These are phyloP conservation scores for Hartigia nigra DNA, from an alignment of 2,888 invertebrate genomes.

Conservation along the genomic window DNA sequence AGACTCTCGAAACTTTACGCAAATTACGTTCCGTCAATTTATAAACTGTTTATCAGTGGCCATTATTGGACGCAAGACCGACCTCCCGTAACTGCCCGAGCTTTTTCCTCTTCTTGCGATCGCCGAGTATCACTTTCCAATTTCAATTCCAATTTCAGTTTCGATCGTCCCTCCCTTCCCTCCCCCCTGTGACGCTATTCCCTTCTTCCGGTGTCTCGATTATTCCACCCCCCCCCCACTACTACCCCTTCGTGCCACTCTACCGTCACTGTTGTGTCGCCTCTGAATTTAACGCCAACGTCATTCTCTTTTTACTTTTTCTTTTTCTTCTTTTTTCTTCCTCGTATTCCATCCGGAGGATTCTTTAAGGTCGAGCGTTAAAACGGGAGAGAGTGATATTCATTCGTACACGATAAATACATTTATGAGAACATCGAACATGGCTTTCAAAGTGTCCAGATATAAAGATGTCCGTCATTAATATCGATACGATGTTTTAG, in stretches of 20 bases:
- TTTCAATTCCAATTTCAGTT: slow-evolving; percentile 46
- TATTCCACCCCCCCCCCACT: slow-evolving; percentile 12
- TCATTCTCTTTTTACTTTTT: not conserved
- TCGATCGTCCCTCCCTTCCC: slow-evolving; percentile 17
- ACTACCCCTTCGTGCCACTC: not conserved
- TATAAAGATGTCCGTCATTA: not conserved
- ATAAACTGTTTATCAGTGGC: slow-evolving; percentile 5
- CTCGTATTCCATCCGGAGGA: not conserved
- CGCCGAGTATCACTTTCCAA: slow-evolving; percentile 38
- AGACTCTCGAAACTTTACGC: not conserved
- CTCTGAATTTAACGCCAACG: not conserved
- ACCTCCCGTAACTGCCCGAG: not conserved
- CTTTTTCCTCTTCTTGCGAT: not conserved
- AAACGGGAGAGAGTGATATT: not conserved
- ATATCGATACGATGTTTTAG: not conserved
- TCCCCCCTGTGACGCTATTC: not conserved
- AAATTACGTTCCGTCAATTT: slow-evolving; percentile 11
- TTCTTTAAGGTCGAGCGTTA: not conserved
- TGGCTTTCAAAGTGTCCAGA: not conserved
- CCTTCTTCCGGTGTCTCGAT: slow-evolving; percentile 20
- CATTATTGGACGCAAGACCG: not conserved
- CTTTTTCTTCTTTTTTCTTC: not conserved
- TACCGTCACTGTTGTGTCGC: not conserved
- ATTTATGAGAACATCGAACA: not conserved
- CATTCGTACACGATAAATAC: not conserved